phyloP scores from a whole-genome alignment of 2,113 vertebrate species.

The Narcine bancroftii region DNA sequence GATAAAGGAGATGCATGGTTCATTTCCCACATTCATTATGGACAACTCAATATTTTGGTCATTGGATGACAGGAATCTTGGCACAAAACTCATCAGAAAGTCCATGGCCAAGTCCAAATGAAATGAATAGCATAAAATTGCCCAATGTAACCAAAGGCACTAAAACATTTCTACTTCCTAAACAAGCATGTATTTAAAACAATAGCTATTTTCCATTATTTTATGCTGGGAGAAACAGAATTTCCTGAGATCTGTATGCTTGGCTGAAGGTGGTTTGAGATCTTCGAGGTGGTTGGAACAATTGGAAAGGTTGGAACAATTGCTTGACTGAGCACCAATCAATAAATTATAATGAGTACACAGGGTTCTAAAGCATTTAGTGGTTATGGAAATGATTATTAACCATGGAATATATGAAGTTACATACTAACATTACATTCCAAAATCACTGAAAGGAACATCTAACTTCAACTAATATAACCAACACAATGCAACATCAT shows the following conservation, averaged over 20 bases:
- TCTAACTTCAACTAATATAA: neutral
- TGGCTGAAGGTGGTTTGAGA: neutral
- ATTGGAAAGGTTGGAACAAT: neutral
- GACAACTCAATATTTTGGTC: too few relatives aligned
- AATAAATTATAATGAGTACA: neutral
- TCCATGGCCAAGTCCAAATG: neutral
- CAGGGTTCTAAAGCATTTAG: neutral
- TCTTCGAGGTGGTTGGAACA: neutral
- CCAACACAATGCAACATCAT: neutral
- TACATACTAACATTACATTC: neutral
- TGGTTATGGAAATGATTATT: neutral
- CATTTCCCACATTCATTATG: neutral
- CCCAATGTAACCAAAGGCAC: neutral
- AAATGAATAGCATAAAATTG: neutral
- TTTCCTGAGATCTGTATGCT: neutral
- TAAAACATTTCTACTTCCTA: neutral
- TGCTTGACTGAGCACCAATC: neutral
- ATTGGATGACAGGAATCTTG: neutral
- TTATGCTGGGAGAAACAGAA: neutral
- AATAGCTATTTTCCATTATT: neutral
- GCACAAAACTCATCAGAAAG: neutral
- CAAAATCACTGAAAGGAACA: neutral
- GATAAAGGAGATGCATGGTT: neutral
- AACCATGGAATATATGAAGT: neutral
- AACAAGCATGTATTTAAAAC: neutral